A percentile compares a stretch with the other conserved stretches of the same genome.
Conservation (phyloP, 2,113 vertebrate genomes). For the Gallinago jamesoni region DNA sequence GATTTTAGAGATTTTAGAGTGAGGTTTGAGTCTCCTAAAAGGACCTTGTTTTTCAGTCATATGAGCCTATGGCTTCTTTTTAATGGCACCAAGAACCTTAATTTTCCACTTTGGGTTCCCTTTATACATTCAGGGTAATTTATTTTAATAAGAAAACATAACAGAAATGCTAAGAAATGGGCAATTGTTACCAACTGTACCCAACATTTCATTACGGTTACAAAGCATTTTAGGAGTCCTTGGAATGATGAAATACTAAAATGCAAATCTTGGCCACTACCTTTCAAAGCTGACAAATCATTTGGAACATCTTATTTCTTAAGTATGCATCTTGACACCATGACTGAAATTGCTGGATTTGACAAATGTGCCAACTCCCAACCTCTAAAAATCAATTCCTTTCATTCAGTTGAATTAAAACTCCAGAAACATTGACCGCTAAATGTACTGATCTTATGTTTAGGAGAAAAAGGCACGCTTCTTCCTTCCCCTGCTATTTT, state of each 20-base stretch:
- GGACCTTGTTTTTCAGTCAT: neutral
- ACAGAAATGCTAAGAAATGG: neutral
- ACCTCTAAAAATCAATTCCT: neutral
- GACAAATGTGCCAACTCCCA: neutral
- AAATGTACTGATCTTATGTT: neutral
- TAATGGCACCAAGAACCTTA: neutral
- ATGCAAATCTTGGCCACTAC: neutral
- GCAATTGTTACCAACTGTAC: neutral
- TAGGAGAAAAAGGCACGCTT: neutral
- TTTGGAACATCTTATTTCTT: neutral
- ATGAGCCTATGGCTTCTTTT: neutral
- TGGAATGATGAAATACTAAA: neutral
- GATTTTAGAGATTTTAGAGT: neutral
- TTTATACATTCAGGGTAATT: neutral
- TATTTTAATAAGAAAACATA: neutral
- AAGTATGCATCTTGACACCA: neutral
- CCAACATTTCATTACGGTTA: neutral
- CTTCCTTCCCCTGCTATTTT: neutral
- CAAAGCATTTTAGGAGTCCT: neutral
- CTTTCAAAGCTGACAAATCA: neutral
- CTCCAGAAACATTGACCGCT: neutral
- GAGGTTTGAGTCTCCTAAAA: neutral
- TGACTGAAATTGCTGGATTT: neutral
- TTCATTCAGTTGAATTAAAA: neutral
- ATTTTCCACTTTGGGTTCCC: neutral